Base-by-base conservation (phyloP, 2,113 vertebrate genomes). In the Dinomys branickii region DNA sequence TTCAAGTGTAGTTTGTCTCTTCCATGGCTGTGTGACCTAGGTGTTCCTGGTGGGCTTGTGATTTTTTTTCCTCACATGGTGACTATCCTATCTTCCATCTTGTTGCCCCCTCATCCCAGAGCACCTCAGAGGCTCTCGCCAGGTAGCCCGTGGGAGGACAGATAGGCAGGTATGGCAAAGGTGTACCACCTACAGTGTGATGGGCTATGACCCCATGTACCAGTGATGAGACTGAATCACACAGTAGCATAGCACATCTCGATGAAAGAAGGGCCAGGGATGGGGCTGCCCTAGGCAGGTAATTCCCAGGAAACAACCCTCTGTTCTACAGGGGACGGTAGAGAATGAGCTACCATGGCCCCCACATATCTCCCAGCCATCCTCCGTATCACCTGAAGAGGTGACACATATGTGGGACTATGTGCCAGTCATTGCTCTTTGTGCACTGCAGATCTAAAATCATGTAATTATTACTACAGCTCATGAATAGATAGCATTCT, bases 131-230 rank as follows among this genome's bases (percentile, higher is more conserved):
- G n/a, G 24, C 19, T 30, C 47, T 38, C 28, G 35, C 35, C 44
- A 1, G 7, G 5, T 12, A 5, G 14, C 61, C 20, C 11, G 24
- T 0, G 0, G 17, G 35, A 10, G 0, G 17, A 17, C 17, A 3
- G 33, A 4, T 50, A 14, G 24, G 50, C 24, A 44, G 47, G 3
- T 0, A 24, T 9, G 35, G 30, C 33, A 24, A 91, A 88, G 30
- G 11, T 10, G 33, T 4, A 5, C 0, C 2, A 9, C 35, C 47
- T 20, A 44, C 81, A 92, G 54, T 3, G 65, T 22, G 30, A 50
- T 65, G 9, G 26, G 30, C 86, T 81, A 28, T 20, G 65, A 73
- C 4, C 11, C 41, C 26, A 30, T 5, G 7, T 3, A 24, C 19
- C 7, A 10, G 2, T 41, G 61, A 38, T 59, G 35, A 88, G 44